A percentile compares a stretch with the other conserved stretches of the same genome.
phyloP scores from a whole-genome alignment of 2,113 vertebrate species.

The Microcebus murinus region DNA sequence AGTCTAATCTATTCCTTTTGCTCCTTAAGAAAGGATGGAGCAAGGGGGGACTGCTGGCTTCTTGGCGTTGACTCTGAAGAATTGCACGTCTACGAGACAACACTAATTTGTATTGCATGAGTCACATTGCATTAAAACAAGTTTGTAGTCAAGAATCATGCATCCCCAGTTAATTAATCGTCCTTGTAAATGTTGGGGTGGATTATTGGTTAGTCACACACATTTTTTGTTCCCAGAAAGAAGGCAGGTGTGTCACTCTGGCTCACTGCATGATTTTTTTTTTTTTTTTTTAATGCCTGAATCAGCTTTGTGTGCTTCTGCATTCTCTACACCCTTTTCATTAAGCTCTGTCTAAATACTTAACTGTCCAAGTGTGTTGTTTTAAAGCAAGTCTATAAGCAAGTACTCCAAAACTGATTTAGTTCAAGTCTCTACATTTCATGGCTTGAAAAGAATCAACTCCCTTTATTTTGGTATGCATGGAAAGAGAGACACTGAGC shows the following conservation, averaged over 20 bases:
- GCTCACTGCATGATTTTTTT: constrained; percentile 10
- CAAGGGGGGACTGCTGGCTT: not conserved
- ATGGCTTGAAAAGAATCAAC: constrained; percentile 31
- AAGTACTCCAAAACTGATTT: constrained; percentile 66
- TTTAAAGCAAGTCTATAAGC: constrained; percentile 44
- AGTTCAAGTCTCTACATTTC: constrained; percentile 10
- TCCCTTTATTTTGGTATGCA: not conserved
- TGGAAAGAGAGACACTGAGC: not conserved
- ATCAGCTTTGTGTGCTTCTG: constrained; percentile 19
- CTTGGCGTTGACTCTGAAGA: constrained; percentile 54
- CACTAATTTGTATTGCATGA: constrained; percentile 77
- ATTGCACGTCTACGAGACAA: constrained; percentile 44
- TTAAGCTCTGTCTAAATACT: constrained; percentile 58
- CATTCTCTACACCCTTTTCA: constrained; percentile 50
- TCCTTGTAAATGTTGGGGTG: constrained; percentile 71
- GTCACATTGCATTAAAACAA: constrained; percentile 70
- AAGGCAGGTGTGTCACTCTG: constrained; percentile 65
- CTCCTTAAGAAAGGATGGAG: constrained; percentile 30
- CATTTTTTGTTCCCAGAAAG: constrained; percentile 62
- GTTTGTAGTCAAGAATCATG: constrained; percentile 68
- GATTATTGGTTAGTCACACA: constrained; percentile 75
- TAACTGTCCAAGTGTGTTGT: constrained; percentile 57
- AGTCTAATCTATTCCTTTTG: not conserved
- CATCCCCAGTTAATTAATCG: constrained; percentile 74
- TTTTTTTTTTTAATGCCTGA: constrained; percentile 73